Evolutionary conservation across 2,797 vertebrate species (phyloP), one percentile per base, ranked within the genome.

Genomic region (Parauchenoglanis ngamensis): DNA sequence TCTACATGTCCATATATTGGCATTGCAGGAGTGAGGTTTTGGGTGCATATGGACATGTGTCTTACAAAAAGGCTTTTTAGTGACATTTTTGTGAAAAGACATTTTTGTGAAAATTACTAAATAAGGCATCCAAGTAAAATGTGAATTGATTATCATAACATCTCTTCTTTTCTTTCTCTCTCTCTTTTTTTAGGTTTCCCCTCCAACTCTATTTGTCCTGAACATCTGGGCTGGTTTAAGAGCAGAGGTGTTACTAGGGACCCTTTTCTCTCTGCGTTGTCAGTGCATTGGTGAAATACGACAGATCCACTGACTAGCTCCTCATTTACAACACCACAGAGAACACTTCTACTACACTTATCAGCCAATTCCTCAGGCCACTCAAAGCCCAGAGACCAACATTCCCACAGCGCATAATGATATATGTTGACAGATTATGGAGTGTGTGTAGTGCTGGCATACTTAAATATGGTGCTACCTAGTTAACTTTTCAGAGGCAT

Each of bases 141-240:
- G 11, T 75, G 10, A 3, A 46, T 40, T 13, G 7, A 73, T 46
- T 72, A 10, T 40, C 17, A 72, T 77, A 87, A 85, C 4, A 5
- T 67, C 63, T 28, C 2, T 35, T 70, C 28, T 40, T 19, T 35
- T 85, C 56, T 40, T 57, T 19, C 52, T 90, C 59, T 78, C 56
- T 81, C 57, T 90, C 89, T 87, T 85, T 84, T 59, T 59, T 59
- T 8, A 59, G 46, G 61, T 31, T 92, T 84, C 90, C 89, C 90
- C 70, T 79, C 85, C 89, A 70, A 63, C 84, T 88, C 90, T 88
- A 86, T 88, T 23, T 12, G 31, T 35, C 19, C 54, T 40, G 1
- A 88, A 94, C 93, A 94, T 95, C 93, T 96, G 94, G 92, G 89
- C 92, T 88, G 87, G 87, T 88, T 94, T 94, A 94, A 44, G 59